Conservation (phyloP, 1,140 invertebrate genomes). For the Drosophila serrata region DNA sequence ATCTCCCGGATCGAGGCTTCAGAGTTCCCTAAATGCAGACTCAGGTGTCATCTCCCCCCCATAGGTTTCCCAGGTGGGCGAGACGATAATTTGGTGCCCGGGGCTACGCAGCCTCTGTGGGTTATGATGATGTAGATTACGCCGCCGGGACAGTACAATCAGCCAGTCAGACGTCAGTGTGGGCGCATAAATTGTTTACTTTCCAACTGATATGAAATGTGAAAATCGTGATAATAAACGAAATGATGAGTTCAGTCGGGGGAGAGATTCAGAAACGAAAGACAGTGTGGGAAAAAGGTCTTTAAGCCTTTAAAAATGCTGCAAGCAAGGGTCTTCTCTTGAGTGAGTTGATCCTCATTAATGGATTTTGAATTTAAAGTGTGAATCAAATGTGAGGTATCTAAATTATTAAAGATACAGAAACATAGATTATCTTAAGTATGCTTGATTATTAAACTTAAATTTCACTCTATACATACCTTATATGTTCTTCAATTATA, state of each 20-base stretch:
- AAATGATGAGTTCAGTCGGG: slow-evolving; percentile 10
- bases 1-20: slow-evolving; percentile 29
- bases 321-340: slow-evolving; percentile 6
- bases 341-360: slow-evolving; percentile 32
- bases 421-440: background rate
- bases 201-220: slow-evolving; percentile 71
- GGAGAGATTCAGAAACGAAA: slow-evolving; percentile 2
- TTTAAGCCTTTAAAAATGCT: slow-evolving; percentile 8
- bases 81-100: slow-evolving; percentile 52
- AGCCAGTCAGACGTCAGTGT: slow-evolving; percentile 72
- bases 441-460: background rate
- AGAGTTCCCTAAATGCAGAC: slow-evolving; percentile 69
- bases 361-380: slow-evolving; percentile 8
- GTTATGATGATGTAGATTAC: slow-evolving; percentile 71
- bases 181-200: slow-evolving; percentile 76
- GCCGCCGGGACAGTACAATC: slow-evolving; percentile 63
- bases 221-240: slow-evolving; percentile 67
- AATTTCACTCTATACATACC: background rate
- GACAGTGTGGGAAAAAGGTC: slow-evolving; percentile 59
- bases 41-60: slow-evolving; percentile 71
- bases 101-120: slow-evolving; percentile 14
- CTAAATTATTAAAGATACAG: background rate
- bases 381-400: background rate
- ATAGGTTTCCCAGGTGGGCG: slow-evolving; percentile 64
- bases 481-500: background rate